A percentile compares a stretch with the other conserved stretches of the same genome.
These are phyloP conservation scores for Strigamia transsilvanica DNA, from an alignment of 2,888 invertebrate species.

Conservation along the genomic window DNA sequence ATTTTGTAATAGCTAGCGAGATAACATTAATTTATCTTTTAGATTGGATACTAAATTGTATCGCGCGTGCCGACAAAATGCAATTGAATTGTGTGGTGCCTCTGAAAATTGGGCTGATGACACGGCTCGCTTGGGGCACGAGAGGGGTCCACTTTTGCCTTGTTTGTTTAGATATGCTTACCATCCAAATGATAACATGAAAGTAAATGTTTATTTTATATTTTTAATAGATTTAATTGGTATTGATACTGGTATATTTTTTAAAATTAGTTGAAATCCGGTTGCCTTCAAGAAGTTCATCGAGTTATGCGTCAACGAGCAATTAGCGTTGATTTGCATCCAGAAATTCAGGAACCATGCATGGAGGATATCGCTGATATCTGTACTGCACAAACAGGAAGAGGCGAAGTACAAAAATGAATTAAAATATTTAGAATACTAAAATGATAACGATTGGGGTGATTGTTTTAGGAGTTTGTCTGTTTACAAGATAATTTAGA, in stretches of 20 bases:
- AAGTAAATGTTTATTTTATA: slow-evolving; percentile 53
- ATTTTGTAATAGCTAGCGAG: background rate
- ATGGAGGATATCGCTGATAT: slow-evolving; percentile 82
- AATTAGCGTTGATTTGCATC: slow-evolving; percentile 88
- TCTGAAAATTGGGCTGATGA: slow-evolving; percentile 78
- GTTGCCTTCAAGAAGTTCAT: slow-evolving; percentile 76
- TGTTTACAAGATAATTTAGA: slow-evolving; percentile 80
- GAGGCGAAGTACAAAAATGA: slow-evolving; percentile 71
- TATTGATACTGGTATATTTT: background rate
- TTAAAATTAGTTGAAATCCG: slow-evolving; percentile 65
- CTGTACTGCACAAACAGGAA: slow-evolving; percentile 85
- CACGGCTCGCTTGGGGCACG: slow-evolving; percentile 75
- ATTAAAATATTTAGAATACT: background rate
- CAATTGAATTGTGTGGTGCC: slow-evolving; percentile 81
- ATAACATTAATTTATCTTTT: slow-evolving; percentile 57
- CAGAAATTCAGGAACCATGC: slow-evolving; percentile 91
- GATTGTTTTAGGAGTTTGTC: slow-evolving; percentile 74
- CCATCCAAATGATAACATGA: slow-evolving; percentile 60
- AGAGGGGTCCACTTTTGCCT: slow-evolving; percentile 83
- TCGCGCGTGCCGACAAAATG: slow-evolving; percentile 86
- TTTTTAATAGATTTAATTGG: background rate
- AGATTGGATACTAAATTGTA: slow-evolving; percentile 87
- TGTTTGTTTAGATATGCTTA: slow-evolving; percentile 80
- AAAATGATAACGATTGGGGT: no score
- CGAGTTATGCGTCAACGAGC: slow-evolving; percentile 94